Conservation (phyloP, 2,113 vertebrate genomes). For the Oryzias celebensis region DNA sequence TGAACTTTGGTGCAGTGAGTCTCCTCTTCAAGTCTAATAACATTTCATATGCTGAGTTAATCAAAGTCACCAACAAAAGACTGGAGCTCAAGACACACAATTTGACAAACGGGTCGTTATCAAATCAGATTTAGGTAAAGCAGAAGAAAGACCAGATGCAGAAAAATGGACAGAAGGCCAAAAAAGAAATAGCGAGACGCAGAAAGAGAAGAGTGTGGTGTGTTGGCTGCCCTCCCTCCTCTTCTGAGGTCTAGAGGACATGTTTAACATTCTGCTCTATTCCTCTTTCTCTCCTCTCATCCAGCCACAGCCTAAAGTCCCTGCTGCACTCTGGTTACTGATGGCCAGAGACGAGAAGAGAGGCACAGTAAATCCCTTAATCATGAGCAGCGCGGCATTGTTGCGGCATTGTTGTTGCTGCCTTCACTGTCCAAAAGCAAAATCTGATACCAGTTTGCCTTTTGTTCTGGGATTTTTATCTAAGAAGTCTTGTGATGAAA, state of each 20-base stretch:
- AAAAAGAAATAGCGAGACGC: constrained; percentile 16
- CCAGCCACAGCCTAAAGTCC: constrained; percentile 66
- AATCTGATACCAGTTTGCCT: not conserved
- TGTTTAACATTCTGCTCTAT: constrained; percentile 77
- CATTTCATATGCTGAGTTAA: constrained; percentile 32
- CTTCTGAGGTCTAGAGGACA: constrained; percentile 73
- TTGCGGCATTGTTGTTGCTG: constrained; percentile 39
- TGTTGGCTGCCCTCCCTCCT: constrained; percentile 64
- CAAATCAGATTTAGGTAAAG: constrained; percentile 26
- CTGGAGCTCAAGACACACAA: not conserved
- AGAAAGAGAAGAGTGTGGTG: constrained; percentile 44
- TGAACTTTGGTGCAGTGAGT: constrained; percentile 25
- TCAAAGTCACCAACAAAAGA: constrained; percentile 16
- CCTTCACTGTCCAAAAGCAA: not conserved
- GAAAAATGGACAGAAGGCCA: constrained; percentile 4
- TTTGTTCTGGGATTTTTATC: not conserved
- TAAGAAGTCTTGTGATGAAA: constrained; percentile 1
- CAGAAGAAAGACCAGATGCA: constrained; percentile 28
- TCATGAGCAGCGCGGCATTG: constrained; percentile 41
- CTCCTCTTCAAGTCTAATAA: constrained; percentile 31
- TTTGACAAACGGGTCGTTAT: constrained; percentile 4
- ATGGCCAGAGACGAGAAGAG: constrained; percentile 58
- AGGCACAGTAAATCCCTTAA: constrained; percentile 54
- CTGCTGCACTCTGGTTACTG: constrained; percentile 68
- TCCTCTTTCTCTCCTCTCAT: constrained; percentile 62